A percentile compares a stretch with the other conserved stretches of the same genome.
Conservation (phyloP, 35 echinoderm and acorn worm species). For the Patiria miniata region DNA sequence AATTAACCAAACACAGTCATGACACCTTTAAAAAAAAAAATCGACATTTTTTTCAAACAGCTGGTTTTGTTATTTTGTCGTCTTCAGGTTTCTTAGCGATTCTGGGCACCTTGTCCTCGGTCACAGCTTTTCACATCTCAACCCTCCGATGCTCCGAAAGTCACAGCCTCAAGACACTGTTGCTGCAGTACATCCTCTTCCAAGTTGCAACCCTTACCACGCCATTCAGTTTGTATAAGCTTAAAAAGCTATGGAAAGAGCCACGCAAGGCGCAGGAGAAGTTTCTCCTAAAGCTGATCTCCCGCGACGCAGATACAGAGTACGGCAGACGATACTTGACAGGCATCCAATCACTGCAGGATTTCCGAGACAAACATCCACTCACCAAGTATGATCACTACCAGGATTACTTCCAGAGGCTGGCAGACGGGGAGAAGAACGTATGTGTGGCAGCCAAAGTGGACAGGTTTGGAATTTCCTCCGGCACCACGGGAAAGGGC, state of each 20-base stretch:
- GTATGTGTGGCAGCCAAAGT: conserved; percentile 39
- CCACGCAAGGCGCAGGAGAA: conserved; percentile 42
- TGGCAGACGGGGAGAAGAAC: conserved; percentile 63
- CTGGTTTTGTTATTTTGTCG: no score
- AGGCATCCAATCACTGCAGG: conserved; percentile 31
- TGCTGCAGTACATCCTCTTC: not conserved
- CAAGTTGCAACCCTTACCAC: not conserved
- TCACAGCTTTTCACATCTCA: not conserved
- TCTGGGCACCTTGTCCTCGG: not conserved
- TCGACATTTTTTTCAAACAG: no score
- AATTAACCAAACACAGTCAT: no score
- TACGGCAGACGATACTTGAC: conserved; percentile 49
- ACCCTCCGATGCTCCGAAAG: conserved; percentile 8
- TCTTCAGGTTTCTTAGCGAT: not conserved
- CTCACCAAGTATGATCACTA: conserved; percentile 70
- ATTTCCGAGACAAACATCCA: conserved; percentile 62
- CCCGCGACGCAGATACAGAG: conserved; percentile 54
- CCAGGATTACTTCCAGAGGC: conserved; percentile 38
- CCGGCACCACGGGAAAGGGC: conserved; percentile 63
- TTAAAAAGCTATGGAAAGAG: not conserved
- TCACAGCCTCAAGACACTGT: not conserved
- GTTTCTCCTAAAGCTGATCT: conserved; percentile 40
- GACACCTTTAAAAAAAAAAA: no score
- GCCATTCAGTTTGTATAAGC: not conserved
- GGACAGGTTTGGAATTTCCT: conserved; percentile 33